A percentile compares a stretch with the other conserved stretches of the same genome.
Conservation (phyloP, 2,888 invertebrate genomes). For the Conchocele bisecta region DNA sequence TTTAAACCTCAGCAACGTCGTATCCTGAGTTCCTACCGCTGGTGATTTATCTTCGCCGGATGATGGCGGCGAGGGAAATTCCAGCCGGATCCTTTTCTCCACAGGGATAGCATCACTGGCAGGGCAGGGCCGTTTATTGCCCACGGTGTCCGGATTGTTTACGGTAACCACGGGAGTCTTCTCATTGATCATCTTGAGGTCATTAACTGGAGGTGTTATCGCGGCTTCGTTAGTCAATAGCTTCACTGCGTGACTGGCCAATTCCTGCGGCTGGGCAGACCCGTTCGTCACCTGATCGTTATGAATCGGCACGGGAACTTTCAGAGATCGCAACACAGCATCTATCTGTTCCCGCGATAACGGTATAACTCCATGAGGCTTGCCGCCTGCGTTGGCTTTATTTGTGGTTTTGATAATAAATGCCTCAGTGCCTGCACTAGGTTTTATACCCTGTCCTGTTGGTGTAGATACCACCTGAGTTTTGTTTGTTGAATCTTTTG, state of each 20-base stretch:
- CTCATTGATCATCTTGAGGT: conserved; percentile 55
- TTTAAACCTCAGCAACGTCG: conserved; percentile 43
- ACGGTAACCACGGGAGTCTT: conserved; percentile 53
- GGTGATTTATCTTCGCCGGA: conserved; percentile 53
- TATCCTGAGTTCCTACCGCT: conserved; percentile 25
- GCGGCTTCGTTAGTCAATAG: conserved; percentile 6
- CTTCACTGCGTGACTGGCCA: conserved; percentile 10
- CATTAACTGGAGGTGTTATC: conserved; percentile 27
- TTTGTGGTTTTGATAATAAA: conserved; percentile 58
- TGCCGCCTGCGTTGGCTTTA: conserved; percentile 31
- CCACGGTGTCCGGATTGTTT: conserved; percentile 33
- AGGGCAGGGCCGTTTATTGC: conserved; percentile 41
- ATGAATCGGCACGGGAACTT: conserved; percentile 66
- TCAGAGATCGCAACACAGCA: conserved; percentile 71
- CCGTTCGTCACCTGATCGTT: conserved; percentile 52
- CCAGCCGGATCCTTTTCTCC: conserved; percentile 67
- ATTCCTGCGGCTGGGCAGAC: conserved; percentile 51
- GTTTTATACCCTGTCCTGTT: neutral
- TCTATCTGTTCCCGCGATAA: conserved; percentile 73
- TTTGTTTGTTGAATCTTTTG: neutral
- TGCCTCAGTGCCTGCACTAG: conserved; percentile 36
- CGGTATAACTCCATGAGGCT: conserved; percentile 66
- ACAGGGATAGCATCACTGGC: conserved; percentile 39
- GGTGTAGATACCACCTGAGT: neutral
- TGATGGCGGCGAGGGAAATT: conserved; percentile 67